A percentile compares a stretch with the other conserved stretches of the same genome.
Evolutionary conservation across 2,113 vertebrate genomes (phyloP).

Genomic region (Datnioides undecimradiatus): DNA sequence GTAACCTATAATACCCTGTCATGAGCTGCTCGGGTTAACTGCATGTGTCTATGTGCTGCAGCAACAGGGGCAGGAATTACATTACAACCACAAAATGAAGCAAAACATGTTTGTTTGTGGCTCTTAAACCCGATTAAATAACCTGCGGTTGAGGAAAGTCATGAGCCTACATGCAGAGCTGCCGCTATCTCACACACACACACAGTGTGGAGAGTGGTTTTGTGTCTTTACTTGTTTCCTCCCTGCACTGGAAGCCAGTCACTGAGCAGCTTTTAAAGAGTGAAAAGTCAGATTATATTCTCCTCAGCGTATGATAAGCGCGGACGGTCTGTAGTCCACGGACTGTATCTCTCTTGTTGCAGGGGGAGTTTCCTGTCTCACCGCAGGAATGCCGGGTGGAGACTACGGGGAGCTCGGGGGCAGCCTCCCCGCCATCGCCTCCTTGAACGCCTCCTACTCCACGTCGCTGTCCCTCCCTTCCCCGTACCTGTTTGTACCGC

Average conservation of each 20-base stretch:
- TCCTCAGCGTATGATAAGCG: too few relatives aligned
- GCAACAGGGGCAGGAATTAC: background rate
- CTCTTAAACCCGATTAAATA: background rate
- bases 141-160: constrained; percentile 7
- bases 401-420: constrained; percentile 87
- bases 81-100: too few relatives aligned
- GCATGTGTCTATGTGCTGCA: background rate
- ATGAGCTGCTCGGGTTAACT: background rate
- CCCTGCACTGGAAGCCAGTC: too few relatives aligned
- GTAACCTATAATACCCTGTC: background rate
- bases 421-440: constrained; percentile 92
- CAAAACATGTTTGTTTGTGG: too few relatives aligned
- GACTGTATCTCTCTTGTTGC: background rate
- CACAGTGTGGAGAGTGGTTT: too few relatives aligned
- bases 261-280: too few relatives aligned
- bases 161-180: background rate
- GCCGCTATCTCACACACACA: background rate
- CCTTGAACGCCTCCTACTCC: constrained; percentile 89
- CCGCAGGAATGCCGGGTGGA: constrained; percentile 79
- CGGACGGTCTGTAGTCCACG: too few relatives aligned
- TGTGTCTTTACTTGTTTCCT: too few relatives aligned
- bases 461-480: constrained; percentile 85
- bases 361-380: constrained; percentile 40
- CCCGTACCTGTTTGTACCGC: constrained; percentile 75
- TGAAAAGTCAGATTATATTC: too few relatives aligned